Base-by-base conservation (phyloP, 2,113 vertebrate genomes). In the Scomber colias region DNA sequence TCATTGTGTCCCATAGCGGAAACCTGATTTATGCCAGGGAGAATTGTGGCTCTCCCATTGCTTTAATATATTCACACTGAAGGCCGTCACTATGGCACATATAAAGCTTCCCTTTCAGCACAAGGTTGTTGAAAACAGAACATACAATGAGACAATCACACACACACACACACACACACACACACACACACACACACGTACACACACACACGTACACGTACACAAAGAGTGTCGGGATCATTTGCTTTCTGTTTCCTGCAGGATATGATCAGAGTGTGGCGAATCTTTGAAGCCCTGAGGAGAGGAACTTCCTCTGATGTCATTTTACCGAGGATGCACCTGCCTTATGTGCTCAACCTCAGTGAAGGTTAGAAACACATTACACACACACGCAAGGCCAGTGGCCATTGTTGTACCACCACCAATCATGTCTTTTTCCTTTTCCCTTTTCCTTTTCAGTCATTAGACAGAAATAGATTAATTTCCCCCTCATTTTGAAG, bases 321-420 rank as follows among this genome's bases (percentile, higher is more conserved):
- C 90, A 92, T 79, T 63, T 89, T 66, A 69, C 19, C n/a, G 35
- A 94, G 93, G 93, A 94, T 92, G 86, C 93, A 94, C 91, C 93
- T 93, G 92, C 71, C 80, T 80, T 60, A 50, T 75, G 74, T 2
- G 44, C 24, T 85, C 75, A 82, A 3, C 60, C 48, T 84, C 81
- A 82, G 13, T 24, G 71, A 89, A 88, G 88, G 92, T 87, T 90
- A 76, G 80, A 16, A 64, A 83, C 71, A 74, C 56, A 64, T 11
- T 57, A 75, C 48, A 51, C 17, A 81, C 14, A 66, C 72, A 78
- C 44, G n/a, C 68, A 80, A 81, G 74, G 71, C 73, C 51, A 1
- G n/a, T 6, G 19, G 61, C 73, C 75, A 90, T 89, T 91, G 86
- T 92, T 89, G 49, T 65, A 71, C 70, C 63, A 70, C 40, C 44